These are phyloP conservation scores for Drosophila prolongata DNA, from an alignment of 2,888 invertebrate species.

Conservation along the genomic window DNA sequence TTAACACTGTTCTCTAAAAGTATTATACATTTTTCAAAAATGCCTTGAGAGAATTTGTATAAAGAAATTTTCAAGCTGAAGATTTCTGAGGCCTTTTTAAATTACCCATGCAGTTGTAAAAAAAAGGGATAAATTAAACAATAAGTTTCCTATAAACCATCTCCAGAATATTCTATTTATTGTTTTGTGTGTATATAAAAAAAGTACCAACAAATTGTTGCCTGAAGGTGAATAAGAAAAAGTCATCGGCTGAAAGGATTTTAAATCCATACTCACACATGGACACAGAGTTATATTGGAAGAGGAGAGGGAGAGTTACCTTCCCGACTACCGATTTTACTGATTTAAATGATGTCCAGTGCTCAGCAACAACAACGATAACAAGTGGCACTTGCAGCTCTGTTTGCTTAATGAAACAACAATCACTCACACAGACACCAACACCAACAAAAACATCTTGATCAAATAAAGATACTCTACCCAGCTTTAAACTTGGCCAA, in stretches of 20 bases:
- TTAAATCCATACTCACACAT: constrained; percentile 7
- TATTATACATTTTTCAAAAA: no score
- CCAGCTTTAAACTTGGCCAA: background rate
- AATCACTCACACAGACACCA: constrained; percentile 29
- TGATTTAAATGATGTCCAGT: constrained; percentile 57
- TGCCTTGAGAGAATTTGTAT: no score
- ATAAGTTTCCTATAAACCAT: no score
- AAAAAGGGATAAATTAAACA: no score
- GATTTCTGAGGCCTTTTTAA: no score
- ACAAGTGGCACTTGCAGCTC: constrained; percentile 43
- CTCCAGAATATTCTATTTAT: no score
- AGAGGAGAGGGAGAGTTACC: constrained; percentile 3
- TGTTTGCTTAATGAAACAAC: constrained; percentile 74
- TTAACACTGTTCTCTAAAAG: no score
- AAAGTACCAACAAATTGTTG: constrained; percentile 20
- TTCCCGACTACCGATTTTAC: constrained; percentile 57
- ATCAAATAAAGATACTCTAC: constrained; percentile 62
- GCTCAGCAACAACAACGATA: constrained; percentile 34
- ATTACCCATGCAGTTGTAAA: no score
- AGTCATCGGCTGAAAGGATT: constrained; percentile 35
- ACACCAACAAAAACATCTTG: constrained; percentile 67
- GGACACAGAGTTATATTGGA: background rate
- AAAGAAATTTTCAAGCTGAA: no score
- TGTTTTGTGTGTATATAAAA: background rate
- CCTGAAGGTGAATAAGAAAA: constrained; percentile 55